Base-by-base conservation (phyloP, 1,140 invertebrate species). In the Drosophila sproati region DNA sequence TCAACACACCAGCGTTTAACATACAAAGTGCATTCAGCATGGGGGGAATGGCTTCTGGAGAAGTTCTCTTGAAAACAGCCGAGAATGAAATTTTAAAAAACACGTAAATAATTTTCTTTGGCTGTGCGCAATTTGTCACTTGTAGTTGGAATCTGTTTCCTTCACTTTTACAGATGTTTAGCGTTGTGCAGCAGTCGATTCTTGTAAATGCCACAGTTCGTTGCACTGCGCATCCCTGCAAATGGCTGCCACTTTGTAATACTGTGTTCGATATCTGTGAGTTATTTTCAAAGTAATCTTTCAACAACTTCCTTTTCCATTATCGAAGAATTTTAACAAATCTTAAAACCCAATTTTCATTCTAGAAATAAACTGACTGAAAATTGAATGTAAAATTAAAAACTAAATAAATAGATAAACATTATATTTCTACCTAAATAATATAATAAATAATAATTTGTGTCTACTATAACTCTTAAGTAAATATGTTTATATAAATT, bases 1-100 rank as follows among this genome's bases (percentile, higher is more conserved):
- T 31, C 31, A 67, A 32, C 29, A 45, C 47, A 56, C 20, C n/a
- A 35, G 20, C 10, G 8, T 6, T 31, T 61, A 35, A 29, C 20
- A 52, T 60, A n/a, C 55, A 57, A 66, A 72, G 43, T 72, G 51
- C 41, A 56, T 41, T 57, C 45, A 66, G 20, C 32, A n/a, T 35
- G 8, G 6, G n/a, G 3, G 8, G 12, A 56, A 39, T 29, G 7
- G 32, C 34, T n/a, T 32, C 5, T 32, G 2, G 12, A 34, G 34
- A 7, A 31, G 29, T 34, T 34, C 50, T 52, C 8, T 2, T n/a
- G 29, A 51, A 51, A 10, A 51, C 29, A 51, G 6, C 8, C 39
- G 31, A 54, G 34, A 35, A 32, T 35, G 32, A 20, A 54, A 54
- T 54, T 35, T 64, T 55, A 50, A 37, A 43, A 64, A 10, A 45